These are phyloP conservation scores for Nymphalis urticae DNA, from an alignment of 2,888 invertebrate species.

Conservation along the genomic window DNA sequence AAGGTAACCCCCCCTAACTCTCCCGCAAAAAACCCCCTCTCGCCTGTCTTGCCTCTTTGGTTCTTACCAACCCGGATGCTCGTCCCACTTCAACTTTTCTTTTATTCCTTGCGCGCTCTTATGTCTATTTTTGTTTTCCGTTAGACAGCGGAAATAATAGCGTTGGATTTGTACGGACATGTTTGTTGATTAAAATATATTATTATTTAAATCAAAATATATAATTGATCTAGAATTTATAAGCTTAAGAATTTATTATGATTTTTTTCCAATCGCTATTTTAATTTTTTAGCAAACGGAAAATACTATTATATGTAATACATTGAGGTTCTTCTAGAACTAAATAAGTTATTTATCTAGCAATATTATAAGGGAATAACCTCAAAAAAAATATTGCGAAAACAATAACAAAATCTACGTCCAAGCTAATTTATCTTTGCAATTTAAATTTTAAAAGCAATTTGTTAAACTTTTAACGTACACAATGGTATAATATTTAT, in stretches of 20 bases:
- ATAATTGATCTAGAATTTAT: neutral
- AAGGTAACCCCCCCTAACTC: constrained; percentile 30
- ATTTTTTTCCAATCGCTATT: too few species aligned
- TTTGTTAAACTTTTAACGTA: too few species aligned
- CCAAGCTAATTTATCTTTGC: too few species aligned
- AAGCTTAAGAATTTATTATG: neutral
- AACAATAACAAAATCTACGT: too few species aligned
- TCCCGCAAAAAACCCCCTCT: constrained; percentile 1
- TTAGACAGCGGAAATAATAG: constrained; percentile 76
- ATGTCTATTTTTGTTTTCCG: constrained; percentile 80
- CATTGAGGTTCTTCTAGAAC: too few species aligned
- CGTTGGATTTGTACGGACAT: constrained; percentile 57
- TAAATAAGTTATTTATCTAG: too few species aligned
- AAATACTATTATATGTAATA: too few species aligned
- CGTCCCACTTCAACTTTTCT: constrained; percentile 77
- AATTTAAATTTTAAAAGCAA: too few species aligned
- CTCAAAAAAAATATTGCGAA: too few species aligned
- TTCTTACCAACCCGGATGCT: constrained; percentile 65
- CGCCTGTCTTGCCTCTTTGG: constrained; percentile 41
- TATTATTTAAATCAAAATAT: neutral
- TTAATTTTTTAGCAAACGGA: too few species aligned
- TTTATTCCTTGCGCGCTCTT: constrained; percentile 77
- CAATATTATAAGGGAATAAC: too few species aligned
- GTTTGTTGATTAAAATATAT: neutral
- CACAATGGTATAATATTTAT: too few species aligned